Evolutionary conservation across 2,797 vertebrate genomes (phyloP), one percentile per base, ranked within the genome.

Genomic region (Lutjanus argentimaculatus): DNA sequence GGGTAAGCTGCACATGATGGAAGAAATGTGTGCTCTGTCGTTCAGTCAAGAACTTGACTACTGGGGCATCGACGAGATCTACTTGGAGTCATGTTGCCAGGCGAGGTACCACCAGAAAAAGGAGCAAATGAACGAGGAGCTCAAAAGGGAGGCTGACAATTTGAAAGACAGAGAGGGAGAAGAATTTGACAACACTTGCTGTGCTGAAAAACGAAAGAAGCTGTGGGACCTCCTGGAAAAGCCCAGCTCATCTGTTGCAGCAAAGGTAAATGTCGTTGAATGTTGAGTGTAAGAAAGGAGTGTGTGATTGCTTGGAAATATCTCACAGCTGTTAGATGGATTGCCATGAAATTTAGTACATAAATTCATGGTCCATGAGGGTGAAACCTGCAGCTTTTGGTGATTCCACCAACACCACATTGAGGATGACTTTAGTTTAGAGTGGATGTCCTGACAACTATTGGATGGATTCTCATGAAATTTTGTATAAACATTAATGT

Each of bases 21-120:
- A 99, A 93, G 99, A 99, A 91, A 99, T 99, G 98, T 99, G 99
- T 10, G 99, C 99, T 3, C 92, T 99, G 93, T 99, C 98, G 69
- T 99, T 99, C 94, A 99, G 98, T 80, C 98, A 99, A 83, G 99
- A 99, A 88, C 96, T 99, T 55, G 99, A 99, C 95, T 99, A 99
- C 94, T 99, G 99, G 99, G 98, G 98, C 62, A 97, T 99, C 56
- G 99, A 99, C 0, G 99, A 99, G 88, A 99, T 99, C 93, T 99
- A 99, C 93, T 95, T 99, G 94, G 99, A 99, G 95, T 99, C 99
- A 11, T 99, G 99, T 84, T 99, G 99, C 94, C 99, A 99, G 96
- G 99, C 99, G 1, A 96, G 99, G 80, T 99, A 99, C 94, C 98
- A 99, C 91, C 99, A 99, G 96, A 99, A 99, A 88, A 99, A 99